Conservation (phyloP, 2,888 invertebrate species). For the Cataglyphis albicans region DNA sequence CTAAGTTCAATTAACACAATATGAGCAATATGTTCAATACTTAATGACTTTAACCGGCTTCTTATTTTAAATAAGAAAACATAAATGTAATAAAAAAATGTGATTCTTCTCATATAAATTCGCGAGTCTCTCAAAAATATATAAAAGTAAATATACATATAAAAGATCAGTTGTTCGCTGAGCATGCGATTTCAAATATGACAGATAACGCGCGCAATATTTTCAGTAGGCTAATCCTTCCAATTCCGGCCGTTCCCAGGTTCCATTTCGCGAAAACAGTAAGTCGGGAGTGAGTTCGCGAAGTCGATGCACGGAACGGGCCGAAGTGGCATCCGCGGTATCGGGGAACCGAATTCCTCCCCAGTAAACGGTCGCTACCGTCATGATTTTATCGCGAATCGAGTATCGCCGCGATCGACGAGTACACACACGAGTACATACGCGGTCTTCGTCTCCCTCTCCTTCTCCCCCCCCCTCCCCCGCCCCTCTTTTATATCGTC, state of each 20-base stretch:
- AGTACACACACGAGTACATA: not conserved
- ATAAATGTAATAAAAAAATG: no score
- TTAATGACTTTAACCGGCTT: no score
- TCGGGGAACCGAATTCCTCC: slow-evolving; percentile 55
- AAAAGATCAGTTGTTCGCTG: not conserved
- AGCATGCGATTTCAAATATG: not conserved
- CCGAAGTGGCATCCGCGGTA: no score
- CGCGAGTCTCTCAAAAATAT: not conserved
- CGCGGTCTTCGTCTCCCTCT: not conserved
- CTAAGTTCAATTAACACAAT: no score
- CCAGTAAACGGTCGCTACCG: slow-evolving; percentile 73
- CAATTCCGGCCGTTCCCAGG: slow-evolving; percentile 33
- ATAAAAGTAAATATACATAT: not conserved
- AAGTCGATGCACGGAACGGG: slow-evolving; percentile 70
- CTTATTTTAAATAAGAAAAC: no score
- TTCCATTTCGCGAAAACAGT: slow-evolving; percentile 49
- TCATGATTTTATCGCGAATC: slow-evolving; percentile 82
- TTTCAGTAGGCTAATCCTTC: slow-evolving; percentile 14
- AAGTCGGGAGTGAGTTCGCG: slow-evolving; percentile 75
- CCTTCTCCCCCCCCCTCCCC: not conserved
- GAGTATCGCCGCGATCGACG: slow-evolving; percentile 66
- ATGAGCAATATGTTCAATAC: no score
- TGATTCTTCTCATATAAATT: not conserved
- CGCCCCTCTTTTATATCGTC: slow-evolving; percentile 6
- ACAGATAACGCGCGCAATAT: not conserved